Evolutionary conservation across 2,888 invertebrate genomes (phyloP), one percentile per base, ranked within the genome.

Genomic region (Uloborus plumipes): DNA sequence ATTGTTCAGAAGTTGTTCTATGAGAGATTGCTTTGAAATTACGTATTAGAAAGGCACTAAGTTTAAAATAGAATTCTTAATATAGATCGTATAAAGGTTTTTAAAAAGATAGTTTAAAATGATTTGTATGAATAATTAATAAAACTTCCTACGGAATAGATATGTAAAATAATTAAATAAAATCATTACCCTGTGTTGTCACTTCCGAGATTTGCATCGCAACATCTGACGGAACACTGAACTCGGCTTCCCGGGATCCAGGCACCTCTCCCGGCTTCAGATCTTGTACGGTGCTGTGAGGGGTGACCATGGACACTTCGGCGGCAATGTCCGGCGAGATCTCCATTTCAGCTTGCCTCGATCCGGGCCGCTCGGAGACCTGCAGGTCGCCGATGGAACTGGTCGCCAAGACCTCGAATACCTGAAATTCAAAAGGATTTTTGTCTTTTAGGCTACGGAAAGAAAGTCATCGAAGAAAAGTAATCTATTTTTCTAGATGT

Each of bases 151-250:
- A 3, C 26, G 4, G 26, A 26, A 26, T 26, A 26, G 4, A 26
- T 26, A 26, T 26, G 26, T 26, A 26, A 26, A 26, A 26, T 4
- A 39, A 39, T 11, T 4, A 39, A 6, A 9, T 1, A 39, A 39
- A 2, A 7, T 39, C 13, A 13, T 51, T 66, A 82, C 82, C 82
- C 69, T 83, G 77, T 16, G 77, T 71, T 62, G 73, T 83, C 77
- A 83, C 83, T 83, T 83, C 83, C 69, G 59, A 26, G 55, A 83
- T 77, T 77, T 83, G 83, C 83, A 83, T 83, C 62, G 83, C 83
- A 67, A 83, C 72, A 58, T 83, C 83, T 16, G 77, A 77, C 31
- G 84, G 72, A 31, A 84, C 73, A 22, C 69, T 69, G 31, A 76
- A 69, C 11, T 65, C 76, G 39, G 80, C 76, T 58, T 76, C 77